phyloP scores from a whole-genome alignment of 1,140 invertebrate species.

The Calephelis virginiensis region DNA sequence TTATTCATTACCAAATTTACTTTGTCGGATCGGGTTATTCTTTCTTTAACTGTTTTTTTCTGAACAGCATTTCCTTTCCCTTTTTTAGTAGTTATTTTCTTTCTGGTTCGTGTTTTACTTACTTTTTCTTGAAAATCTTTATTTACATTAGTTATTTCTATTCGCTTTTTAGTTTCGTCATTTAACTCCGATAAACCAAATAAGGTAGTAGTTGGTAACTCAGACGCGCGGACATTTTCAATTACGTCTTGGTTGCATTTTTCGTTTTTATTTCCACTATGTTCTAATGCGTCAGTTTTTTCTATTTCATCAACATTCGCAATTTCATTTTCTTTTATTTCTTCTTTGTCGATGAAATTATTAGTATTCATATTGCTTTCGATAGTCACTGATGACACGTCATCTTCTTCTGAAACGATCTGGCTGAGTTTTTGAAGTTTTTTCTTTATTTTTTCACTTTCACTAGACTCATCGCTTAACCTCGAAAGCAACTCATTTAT shows the following conservation, averaged over 20 bases:
- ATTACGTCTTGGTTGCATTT: no score
- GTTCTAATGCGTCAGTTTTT: conserved; percentile 6
- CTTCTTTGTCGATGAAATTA: neutral
- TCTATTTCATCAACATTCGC: neutral
- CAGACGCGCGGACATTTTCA: no score
- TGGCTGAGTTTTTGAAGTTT: conserved; percentile 64
- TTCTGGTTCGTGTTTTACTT: neutral
- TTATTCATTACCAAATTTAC: conserved; percentile 29
- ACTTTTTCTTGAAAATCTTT: neutral
- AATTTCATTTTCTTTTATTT: conserved; percentile 22
- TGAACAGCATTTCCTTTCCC: conserved; percentile 28
- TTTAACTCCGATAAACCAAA: no score
- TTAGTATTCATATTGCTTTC: conserved; percentile 9
- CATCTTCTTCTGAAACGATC: conserved; percentile 64
- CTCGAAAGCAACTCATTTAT: conserved; percentile 59
- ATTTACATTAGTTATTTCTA: no score
- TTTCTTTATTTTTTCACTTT: conserved; percentile 66
- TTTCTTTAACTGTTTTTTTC: conserved; percentile 22
- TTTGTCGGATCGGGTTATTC: conserved; percentile 41
- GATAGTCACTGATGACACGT: conserved; percentile 1
- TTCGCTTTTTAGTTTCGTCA: no score
- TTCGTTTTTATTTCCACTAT: no score
- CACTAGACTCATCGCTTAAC: conserved; percentile 44
- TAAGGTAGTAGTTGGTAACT: no score
- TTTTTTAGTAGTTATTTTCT: conserved; percentile 36